A percentile compares a stretch with the other conserved stretches of the same genome.
phyloP scores from a whole-genome alignment of 2,113 vertebrate species.

The Cavia porcellus region DNA sequence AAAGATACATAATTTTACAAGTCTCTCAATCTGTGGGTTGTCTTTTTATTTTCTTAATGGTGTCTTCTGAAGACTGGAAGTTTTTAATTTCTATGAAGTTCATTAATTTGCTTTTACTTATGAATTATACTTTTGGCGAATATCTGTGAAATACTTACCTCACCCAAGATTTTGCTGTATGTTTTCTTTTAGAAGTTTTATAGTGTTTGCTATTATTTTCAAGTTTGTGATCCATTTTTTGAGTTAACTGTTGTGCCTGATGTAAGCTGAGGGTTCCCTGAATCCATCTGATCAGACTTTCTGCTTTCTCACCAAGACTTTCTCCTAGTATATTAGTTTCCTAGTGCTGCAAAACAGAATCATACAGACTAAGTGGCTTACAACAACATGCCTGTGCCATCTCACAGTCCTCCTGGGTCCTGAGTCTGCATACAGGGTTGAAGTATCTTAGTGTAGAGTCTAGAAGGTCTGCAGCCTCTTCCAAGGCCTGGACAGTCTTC shows the following conservation, averaged over 20 bases:
- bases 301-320: not conserved
- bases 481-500: not conserved
- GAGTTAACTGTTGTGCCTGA: not conserved
- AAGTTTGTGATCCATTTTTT: not conserved
- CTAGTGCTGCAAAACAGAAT: not conserved
- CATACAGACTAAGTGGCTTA: not conserved
- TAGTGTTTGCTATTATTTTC: not conserved
- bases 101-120: not conserved
- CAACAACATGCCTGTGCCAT: not conserved
- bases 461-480: not conserved
- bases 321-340: not conserved
- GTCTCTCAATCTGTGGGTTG: not conserved
- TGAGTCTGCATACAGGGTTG: not conserved
- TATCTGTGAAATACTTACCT: not conserved
- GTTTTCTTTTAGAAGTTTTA: not conserved
- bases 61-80: not conserved
- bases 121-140: not conserved
- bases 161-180: not conserved
- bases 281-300: not conserved
- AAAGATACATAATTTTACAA: not conserved
- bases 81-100: not conserved
- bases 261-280: not conserved
- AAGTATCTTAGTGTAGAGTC: too few species aligned
- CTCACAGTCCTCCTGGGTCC: not conserved
- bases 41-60: not conserved